Evolutionary conservation across 2,797 vertebrate species (phyloP), one percentile per base, ranked within the genome.

Genomic region (Poecile montanus): DNA sequence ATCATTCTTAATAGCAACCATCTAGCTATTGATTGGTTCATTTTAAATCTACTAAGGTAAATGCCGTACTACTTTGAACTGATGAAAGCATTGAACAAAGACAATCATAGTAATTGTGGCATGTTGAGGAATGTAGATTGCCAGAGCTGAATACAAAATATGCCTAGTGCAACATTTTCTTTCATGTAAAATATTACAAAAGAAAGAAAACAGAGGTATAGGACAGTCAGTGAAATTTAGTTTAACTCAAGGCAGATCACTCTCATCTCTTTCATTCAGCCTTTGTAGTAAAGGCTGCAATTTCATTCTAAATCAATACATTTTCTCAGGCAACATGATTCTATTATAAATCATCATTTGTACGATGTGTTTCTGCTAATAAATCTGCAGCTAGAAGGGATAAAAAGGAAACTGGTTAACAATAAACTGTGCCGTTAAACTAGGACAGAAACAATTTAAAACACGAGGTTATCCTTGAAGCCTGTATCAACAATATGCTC

Each of bases 281-380:
- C 88, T 95, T 82, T 80, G 70, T 74, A 92, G 79, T 50, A 56
- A 81, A 76, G 82, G 86, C 70, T 40, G 54, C 60, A 71, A 85
- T 93, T 94, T 91, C 88, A 87, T 80, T 80, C 85, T 45, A 92
- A 98, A 99, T 99, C 98, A 98, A 98, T 99, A 98, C 92, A 97
- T 98, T 97, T 98, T 98, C 98, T 98, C 97, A 96, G 98, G 98
- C 97, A 98, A 97, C 95, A 89, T 91, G 97, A 98, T 96, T 97
- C 88, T 95, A 58, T 98, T 98, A 98, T 99, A 98, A 98, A 98
- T 99, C 98, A 99, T 98, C 98, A 98, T 98, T 98, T 99, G 97
- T 97, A 97, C 97, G 96, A 97, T 78, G 88, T 93, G 97, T 97
- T 96, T 93, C 95, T 94, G 48, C 95, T 96, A 96, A 97, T 97